These are phyloP conservation scores for Eupithecia vulgata DNA, from an alignment of 2,888 invertebrate genomes.

Conservation along the genomic window DNA sequence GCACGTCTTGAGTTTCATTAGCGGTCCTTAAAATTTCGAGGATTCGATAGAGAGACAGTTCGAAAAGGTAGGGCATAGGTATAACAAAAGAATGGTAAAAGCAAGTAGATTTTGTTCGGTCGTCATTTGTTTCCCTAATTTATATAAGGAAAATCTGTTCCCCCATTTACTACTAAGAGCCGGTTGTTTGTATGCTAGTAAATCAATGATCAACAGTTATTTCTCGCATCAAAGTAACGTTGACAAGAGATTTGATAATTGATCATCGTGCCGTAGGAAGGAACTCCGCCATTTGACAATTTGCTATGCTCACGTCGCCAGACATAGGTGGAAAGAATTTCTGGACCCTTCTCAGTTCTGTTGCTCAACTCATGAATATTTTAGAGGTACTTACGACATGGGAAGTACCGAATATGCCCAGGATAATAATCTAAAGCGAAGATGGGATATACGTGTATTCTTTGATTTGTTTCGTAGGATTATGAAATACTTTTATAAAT, in stretches of 20 bases:
- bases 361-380: constrained; percentile 76
- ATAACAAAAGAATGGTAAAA: not conserved
- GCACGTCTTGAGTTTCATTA: no score
- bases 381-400: constrained; percentile 64
- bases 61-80: not conserved
- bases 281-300: not conserved
- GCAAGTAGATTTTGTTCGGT: not conserved
- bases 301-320: constrained; percentile 23
- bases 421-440: constrained; percentile 46
- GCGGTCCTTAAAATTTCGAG: no score
- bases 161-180: not conserved
- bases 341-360: constrained; percentile 55
- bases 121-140: not conserved
- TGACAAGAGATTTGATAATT: not conserved
- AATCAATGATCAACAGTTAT: not conserved
- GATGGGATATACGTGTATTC: constrained; percentile 20
- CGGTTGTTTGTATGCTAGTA: not conserved
- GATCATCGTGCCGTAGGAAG: not conserved
- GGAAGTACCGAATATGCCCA: constrained; percentile 65
- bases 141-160: not conserved
- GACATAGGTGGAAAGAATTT: constrained; percentile 56
- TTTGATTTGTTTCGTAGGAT: constrained; percentile 28
- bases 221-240: not conserved
- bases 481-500: not conserved
- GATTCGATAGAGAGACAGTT: not conserved